Evolutionary conservation across 2,113 vertebrate species (phyloP).

Genomic region (Rhabdornis inornatus): DNA sequence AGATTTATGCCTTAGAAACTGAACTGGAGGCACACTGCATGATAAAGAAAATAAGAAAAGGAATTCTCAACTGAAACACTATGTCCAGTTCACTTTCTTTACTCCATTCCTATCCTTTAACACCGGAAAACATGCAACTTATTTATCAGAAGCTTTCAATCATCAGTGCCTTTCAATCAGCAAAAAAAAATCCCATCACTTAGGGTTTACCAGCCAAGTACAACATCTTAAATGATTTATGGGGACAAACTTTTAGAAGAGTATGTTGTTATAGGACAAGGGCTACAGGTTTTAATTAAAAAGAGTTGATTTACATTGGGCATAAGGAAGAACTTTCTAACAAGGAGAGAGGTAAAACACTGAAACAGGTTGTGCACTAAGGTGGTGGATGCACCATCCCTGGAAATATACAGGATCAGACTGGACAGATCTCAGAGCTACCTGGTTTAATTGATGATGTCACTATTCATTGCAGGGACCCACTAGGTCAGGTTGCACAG

Average conservation of each 20-base stretch:
- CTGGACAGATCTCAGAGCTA: not conserved
- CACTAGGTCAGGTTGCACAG: not conserved
- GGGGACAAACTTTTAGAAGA: not conserved
- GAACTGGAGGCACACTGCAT: not conserved
- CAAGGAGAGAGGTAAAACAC: not conserved
- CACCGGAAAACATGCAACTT: not conserved
- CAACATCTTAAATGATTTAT: not conserved
- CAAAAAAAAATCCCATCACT: not conserved
- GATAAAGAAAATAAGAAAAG: not conserved
- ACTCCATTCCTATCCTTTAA: not conserved
- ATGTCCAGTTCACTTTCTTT: not conserved
- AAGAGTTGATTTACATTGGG: not conserved
- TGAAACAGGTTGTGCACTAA: not conserved
- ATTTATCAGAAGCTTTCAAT: not conserved
- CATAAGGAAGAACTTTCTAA: not conserved
- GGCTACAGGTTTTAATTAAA: not conserved
- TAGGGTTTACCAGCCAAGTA: not conserved
- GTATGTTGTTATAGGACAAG: not conserved
- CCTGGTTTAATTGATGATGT: not conserved
- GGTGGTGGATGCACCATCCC: not conserved
- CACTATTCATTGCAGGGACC: not conserved
- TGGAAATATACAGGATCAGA: not conserved
- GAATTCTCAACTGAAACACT: not conserved
- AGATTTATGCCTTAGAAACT: not conserved
- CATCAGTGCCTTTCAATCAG: not conserved